Percentiles rank a stretch among this genome's conserved stretches.
Conservation (phyloP, 1,140 invertebrate genomes). For the Lineus longissimus region DNA sequence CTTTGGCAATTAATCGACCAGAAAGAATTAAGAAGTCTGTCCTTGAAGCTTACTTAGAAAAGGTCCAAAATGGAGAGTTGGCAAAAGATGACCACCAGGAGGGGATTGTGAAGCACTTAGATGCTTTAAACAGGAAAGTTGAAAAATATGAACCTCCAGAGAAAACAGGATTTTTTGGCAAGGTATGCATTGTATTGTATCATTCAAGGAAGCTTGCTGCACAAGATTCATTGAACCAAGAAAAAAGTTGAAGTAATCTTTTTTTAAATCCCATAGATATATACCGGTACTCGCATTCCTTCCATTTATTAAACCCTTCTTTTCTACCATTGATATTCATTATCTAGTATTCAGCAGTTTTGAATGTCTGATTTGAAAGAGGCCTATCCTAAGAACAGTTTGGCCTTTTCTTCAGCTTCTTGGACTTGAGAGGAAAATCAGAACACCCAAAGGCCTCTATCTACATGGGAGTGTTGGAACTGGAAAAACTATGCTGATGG, state of each 20-base stretch:
- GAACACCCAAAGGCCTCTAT: slow-evolving; percentile 56
- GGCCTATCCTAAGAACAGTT: neutral
- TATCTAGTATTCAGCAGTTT: neutral
- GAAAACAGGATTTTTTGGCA: neutral
- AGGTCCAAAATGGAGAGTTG: slow-evolving; percentile 23
- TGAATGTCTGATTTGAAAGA: slow-evolving; percentile 1
- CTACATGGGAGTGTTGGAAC: slow-evolving; percentile 58
- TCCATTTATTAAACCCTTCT: no score
- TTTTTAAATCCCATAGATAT: no score
- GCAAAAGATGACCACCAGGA: slow-evolving; percentile 31
- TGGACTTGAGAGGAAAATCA: slow-evolving; percentile 11
- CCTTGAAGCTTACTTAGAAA: slow-evolving; percentile 18
- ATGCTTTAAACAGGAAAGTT: slow-evolving; percentile 28
- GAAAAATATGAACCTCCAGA: slow-evolving; percentile 30
- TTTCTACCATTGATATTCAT: no score
- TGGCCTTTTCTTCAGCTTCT: slow-evolving; percentile 15
- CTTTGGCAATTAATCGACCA: no score
- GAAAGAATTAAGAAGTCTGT: no score
- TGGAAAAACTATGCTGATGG: slow-evolving; percentile 95
- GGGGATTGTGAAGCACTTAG: slow-evolving; percentile 26
- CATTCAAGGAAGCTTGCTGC: neutral
- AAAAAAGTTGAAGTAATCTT: no score
- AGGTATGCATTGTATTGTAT: no score
- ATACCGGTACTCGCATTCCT: no score
- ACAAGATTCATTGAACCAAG: no score